Conservation (phyloP, 2,888 invertebrate species). For the Dolomedes plantarius region DNA sequence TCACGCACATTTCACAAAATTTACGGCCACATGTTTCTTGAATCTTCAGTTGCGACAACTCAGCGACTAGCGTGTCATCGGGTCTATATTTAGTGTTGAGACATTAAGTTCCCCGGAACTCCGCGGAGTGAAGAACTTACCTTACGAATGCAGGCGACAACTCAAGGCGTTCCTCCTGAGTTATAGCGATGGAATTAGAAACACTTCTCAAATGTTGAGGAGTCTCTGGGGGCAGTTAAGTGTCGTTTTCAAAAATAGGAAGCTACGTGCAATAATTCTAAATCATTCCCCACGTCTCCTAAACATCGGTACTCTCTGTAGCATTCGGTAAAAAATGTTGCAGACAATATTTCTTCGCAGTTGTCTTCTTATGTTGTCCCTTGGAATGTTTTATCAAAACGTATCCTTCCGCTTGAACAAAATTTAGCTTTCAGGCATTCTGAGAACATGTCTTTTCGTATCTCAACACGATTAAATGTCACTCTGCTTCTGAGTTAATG, state of each 20-base stretch:
- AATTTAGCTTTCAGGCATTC: background rate
- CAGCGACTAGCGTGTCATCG: slow-evolving; percentile 36
- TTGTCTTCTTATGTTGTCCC: background rate
- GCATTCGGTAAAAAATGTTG: slow-evolving; percentile 3
- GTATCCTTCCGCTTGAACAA: background rate
- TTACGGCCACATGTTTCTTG: slow-evolving; percentile 9
- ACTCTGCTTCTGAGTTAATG: background rate
- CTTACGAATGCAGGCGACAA: slow-evolving; percentile 47
- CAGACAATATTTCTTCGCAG: background rate
- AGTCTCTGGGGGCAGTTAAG: slow-evolving; percentile 31
- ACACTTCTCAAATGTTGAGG: slow-evolving; percentile 31
- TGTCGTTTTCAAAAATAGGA: slow-evolving; percentile 40
- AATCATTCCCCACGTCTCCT: slow-evolving; percentile 32
- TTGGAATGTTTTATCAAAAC: background rate
- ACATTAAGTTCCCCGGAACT: slow-evolving; percentile 12
- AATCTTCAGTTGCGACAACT: slow-evolving; percentile 27
- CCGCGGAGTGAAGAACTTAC: slow-evolving; percentile 32
- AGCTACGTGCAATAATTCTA: slow-evolving; percentile 37
- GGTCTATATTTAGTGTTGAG: slow-evolving; percentile 37
- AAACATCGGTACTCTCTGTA: slow-evolving; percentile 45
- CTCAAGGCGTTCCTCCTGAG: slow-evolving; percentile 45
- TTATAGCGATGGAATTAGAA: slow-evolving; percentile 56
- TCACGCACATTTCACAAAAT: slow-evolving; percentile 2
- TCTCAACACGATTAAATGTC: background rate
- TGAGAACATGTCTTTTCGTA: background rate